These are phyloP conservation scores for Aproaerema taeniolella DNA, from an alignment of 2,888 invertebrate species.

Conservation along the genomic window DNA sequence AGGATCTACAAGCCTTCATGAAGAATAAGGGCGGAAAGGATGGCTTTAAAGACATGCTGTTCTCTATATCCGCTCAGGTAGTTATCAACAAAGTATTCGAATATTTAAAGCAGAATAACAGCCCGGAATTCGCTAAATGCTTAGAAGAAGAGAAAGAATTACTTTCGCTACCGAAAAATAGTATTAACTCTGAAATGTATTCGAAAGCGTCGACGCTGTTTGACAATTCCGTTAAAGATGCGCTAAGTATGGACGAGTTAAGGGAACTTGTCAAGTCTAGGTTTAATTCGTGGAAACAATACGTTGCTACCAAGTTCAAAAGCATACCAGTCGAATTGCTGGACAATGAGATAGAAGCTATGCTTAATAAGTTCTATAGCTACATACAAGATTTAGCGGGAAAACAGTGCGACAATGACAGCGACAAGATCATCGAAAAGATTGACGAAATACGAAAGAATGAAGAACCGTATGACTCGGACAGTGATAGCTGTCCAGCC, in stretches of 20 bases:
- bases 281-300: slow-evolving; percentile 58
- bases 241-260: slow-evolving; percentile 54
- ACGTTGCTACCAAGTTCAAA: slow-evolving; percentile 51
- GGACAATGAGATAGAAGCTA: slow-evolving; percentile 54
- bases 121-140: slow-evolving; percentile 48
- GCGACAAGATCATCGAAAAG: slow-evolving; percentile 47
- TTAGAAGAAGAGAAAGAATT: slow-evolving; percentile 48
- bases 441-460: slow-evolving; percentile 45
- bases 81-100: slow-evolving; percentile 62
- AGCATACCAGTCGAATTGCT: slow-evolving; percentile 51
- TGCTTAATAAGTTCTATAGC: slow-evolving; percentile 57
- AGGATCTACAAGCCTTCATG: slow-evolving; percentile 45
- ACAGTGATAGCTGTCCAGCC: slow-evolving; percentile 36
- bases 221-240: slow-evolving; percentile 60
- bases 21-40: slow-evolving; percentile 48
- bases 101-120: slow-evolving; percentile 53
- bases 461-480: slow-evolving; percentile 32
- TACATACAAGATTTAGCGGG: slow-evolving; percentile 55
- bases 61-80: slow-evolving; percentile 59
- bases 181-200: slow-evolving; percentile 48
- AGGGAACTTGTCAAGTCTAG: slow-evolving; percentile 46
- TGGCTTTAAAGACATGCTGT: slow-evolving; percentile 54
- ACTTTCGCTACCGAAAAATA: slow-evolving; percentile 41
- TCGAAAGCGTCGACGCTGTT: slow-evolving; percentile 50
- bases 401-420: slow-evolving; percentile 40